Evolutionary conservation across 2,797 vertebrate species (phyloP).

Genomic region (Neosalanx taihuensis): DNA sequence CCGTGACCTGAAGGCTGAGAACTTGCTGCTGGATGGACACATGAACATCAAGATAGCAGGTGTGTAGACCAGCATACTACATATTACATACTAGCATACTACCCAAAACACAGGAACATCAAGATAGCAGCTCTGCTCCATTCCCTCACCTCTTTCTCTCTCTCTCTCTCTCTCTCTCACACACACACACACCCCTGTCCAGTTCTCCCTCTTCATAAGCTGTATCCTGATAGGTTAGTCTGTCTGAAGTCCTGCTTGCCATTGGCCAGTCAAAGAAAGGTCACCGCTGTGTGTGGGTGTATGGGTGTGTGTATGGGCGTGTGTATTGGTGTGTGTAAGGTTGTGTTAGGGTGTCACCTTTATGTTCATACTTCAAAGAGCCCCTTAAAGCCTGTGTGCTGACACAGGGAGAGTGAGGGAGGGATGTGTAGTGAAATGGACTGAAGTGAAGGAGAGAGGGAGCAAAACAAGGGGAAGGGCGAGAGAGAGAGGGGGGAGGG

Average conservation of each 20-base stretch:
- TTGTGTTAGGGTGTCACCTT: conserved; percentile 54
- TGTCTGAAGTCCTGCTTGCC: conserved; percentile 53
- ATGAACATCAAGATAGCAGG: conserved; percentile 99
- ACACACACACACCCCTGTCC: not conserved
- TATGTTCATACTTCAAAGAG: conserved; percentile 69
- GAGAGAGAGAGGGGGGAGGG: conserved; percentile 17
- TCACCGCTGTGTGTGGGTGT: conserved; percentile 44
- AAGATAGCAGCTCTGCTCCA: not conserved
- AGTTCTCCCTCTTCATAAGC: not conserved
- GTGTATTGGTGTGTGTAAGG: too few species aligned
- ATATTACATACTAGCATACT: conserved; percentile 7
- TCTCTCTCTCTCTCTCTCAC: not conserved
- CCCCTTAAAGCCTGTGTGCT: conserved; percentile 41
- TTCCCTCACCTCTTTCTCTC: not conserved
- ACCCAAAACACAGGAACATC: conserved; percentile 4
- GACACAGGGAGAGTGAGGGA: conserved; percentile 33
- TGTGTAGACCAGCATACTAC: conserved; percentile 50
- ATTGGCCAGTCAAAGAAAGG: conserved; percentile 71
- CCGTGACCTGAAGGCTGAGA: conserved; percentile 96
- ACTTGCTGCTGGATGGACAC: conserved; percentile 90
- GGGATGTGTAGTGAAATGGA: too few species aligned
- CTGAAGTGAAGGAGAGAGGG: conserved; percentile 2
- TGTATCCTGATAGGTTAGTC: conserved; percentile 12
- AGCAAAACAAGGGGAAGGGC: conserved; percentile 20
- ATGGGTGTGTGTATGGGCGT: not conserved